Evolutionary conservation across 37 sponge, comb jelly and placozoan genomes (phyloP), one percentile per base, ranked within the genome.

Genomic region (Petrosia ficiformis): DNA sequence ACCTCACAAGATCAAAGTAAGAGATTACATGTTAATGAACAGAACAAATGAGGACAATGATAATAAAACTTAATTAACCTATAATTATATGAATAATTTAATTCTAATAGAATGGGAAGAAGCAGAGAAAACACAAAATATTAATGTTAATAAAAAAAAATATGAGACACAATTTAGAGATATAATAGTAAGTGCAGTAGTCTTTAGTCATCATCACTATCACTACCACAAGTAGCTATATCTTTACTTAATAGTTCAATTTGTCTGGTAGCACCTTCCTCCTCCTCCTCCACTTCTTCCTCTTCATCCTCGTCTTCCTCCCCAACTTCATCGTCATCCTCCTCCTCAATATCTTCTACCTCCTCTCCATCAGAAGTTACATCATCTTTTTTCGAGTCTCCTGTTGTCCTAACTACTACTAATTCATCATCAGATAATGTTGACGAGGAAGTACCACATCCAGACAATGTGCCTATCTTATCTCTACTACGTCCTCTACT

Each of bases 1-100:
- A 14, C 90, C 90, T 0, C 61, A 84, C 67, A 89, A 89, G 54
- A 64, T 89, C 8, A 5, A 65, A 24, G 85, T 59, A 0, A 79
- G 58, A 21, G 90, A 89, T 44, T 64, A 74, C 63, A 61, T 61
- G 6, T 16, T 16, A 19, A 10, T 48, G 16, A 10, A 48, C 10
- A 10, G 14, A 48, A 19, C 54, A 10, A 48, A 19, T 16, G 16
- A 10, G 14, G n/a, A n/a, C n/a, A n/a, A n/a, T n/a, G n/a, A n/a
- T n/a, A n/a, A n/a, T n/a, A n/a, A n/a, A n/a, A n/a, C n/a, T n/a
- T n/a, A n/a, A n/a, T n/a, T n/a, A n/a, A n/a, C n/a, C n/a, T n/a
- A n/a, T n/a, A n/a, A n/a, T n/a, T n/a, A n/a, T n/a, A n/a, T n/a
- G n/a, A n/a, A n/a, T n/a, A n/a, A n/a, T n/a, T n/a, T n/a, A n/a